Evolutionary conservation across 2,797 vertebrate genomes (phyloP), one percentile per base, ranked within the genome.

Genomic region (Champsocephalus esox): DNA sequence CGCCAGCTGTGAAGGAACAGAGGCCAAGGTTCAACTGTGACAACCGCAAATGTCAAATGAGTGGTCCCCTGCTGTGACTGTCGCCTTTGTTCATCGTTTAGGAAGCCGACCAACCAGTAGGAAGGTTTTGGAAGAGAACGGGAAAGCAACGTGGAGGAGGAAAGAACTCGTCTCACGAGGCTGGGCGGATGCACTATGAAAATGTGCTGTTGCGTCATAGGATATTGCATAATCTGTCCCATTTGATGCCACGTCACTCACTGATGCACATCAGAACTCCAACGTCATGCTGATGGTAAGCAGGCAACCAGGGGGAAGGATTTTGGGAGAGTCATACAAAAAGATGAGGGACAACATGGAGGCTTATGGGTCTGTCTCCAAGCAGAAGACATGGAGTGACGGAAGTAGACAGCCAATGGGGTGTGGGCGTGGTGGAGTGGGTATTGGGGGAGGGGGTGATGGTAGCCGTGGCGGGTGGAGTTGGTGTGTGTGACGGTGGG

Each of bases 301-400:
- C 58, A 71, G 67, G 69, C 17, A 45, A 77, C 70, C 28, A 9
- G 7, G 41, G 59, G 58, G 48, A 11, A 24, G 17, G 32, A 44
- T 12, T 63, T 66, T 78, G 68, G 66, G 49, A 71, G 54, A 28
- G 54, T 65, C 50, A 73, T 38, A 44, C 46, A 9, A 48, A 43
- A 50, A 17, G 17, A 61, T 50, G 63, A 34, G 71, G 63, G 51
- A 62, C 59, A 65, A 58, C 69, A 66, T 44, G 72, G 55, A 70
- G 75, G 78, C 69, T 87, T 71, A 80, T 77, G 80, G 81, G 83
- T 87, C 89, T 93, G 92, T 94, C 90, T 93, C 92, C 3, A 75
- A 92, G 92, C 93, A 94, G 92, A 94, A 93, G 93, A 93, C 57
- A 49, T 83, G 81, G 82, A 92, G 85, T 87, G 90, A 92, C 80